Evolutionary conservation across 2,797 vertebrate species (phyloP).

Genomic region (Masticophis lateralis): DNA sequence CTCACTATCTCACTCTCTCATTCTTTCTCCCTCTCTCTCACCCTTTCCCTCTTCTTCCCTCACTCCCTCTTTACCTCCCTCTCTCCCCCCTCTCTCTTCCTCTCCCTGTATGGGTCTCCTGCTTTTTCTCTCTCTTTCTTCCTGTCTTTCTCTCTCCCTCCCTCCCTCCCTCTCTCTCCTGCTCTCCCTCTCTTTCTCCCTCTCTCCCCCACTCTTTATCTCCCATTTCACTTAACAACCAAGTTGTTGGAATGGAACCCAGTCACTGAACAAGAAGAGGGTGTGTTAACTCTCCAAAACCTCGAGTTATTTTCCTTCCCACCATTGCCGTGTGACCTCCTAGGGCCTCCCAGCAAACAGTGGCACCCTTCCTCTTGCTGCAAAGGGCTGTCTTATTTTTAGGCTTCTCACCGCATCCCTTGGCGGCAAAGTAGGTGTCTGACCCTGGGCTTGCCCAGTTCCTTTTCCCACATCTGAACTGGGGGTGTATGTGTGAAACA

Average conservation of each 20-base stretch:
- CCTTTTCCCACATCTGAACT: neutral
- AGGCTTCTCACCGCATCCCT: neutral
- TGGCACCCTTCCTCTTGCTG: neutral
- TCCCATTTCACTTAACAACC: neutral
- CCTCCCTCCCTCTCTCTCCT: too few species aligned
- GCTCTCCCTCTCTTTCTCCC: accelerated
- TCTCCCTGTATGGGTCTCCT: accelerated
- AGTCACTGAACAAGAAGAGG: neutral
- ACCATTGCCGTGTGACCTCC: neutral
- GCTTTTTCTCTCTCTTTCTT: too few species aligned
- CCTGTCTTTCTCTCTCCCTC: too few species aligned
- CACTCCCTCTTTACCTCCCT: too few species aligned
- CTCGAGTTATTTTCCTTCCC: neutral
- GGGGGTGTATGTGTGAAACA: neutral
- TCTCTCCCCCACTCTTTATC: neutral
- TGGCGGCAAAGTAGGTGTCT: neutral
- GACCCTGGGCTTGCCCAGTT: neutral
- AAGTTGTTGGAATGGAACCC: neutral
- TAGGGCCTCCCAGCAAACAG: neutral
- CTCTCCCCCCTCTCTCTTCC: accelerated
- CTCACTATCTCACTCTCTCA: too few species aligned
- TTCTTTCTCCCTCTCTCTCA: too few species aligned
- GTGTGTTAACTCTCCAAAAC: neutral
- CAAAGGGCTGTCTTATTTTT: neutral
- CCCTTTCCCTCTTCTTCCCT: too few species aligned